Evolutionary conservation across 2,113 vertebrate genomes (phyloP).

Genomic region (Macrotus californicus): DNA sequence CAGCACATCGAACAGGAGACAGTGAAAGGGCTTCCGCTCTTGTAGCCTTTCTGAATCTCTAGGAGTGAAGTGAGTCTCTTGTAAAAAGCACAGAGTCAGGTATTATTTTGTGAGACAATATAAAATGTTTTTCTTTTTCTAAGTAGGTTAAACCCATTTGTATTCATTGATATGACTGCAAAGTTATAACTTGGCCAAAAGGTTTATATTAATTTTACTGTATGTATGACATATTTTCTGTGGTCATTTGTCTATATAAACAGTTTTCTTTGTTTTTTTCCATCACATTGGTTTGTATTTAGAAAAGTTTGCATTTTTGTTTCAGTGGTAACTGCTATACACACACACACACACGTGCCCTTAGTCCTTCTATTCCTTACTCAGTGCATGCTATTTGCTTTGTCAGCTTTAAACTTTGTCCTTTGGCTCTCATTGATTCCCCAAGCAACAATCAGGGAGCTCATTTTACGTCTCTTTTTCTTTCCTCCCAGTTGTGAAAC

Average conservation of each 20-base stretch:
- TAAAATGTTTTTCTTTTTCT: neutral
- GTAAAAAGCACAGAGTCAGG: neutral
- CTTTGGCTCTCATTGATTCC: neutral
- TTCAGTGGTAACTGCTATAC: neutral
- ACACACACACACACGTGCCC: neutral
- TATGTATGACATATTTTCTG: neutral
- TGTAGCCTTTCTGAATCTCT: neutral
- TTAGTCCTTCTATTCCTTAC: neutral
- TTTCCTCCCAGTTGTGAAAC: neutral
- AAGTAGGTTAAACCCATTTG: neutral
- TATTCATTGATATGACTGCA: neutral
- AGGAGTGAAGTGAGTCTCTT: neutral
- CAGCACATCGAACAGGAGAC: accelerated
- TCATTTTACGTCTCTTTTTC: neutral
- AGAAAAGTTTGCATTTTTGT: neutral
- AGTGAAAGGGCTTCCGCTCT: accelerated
- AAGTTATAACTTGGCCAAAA: neutral
- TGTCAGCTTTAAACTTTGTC: neutral
- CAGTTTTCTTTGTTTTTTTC: neutral
- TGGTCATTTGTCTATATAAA: neutral
- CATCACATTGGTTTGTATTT: neutral
- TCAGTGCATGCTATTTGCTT: neutral
- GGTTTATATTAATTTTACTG: neutral
- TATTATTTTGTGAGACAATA: neutral
- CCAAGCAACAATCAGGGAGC: neutral